Base-by-base conservation (phyloP, 2,797 vertebrate species). In the Gastrophryne carolinensis region DNA sequence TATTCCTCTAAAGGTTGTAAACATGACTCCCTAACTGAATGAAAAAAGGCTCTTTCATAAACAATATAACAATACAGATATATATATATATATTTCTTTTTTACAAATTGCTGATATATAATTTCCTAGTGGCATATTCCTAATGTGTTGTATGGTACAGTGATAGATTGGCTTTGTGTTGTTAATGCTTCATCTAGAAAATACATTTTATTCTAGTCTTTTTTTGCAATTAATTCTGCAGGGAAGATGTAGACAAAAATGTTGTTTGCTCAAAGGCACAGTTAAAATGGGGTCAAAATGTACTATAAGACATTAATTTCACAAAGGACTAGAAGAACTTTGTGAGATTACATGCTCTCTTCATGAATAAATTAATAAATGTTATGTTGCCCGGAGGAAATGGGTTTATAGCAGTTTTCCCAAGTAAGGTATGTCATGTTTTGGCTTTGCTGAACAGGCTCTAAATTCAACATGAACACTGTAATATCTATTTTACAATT, bases 151-250 rank as follows among this genome's bases (percentile, higher is more conserved):
- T 27, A 81, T 35, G 10, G 74, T 53, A 23, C 62, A 47, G 57
- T 78, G 65, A 21, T 1, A 1, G 47, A 65, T 69, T 78, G 68
- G 78, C 65, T 70, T 26, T 80, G 80, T 57, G 84, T 79, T 71
- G 75, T 83, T 83, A 79, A 82, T 86, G 87, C 84, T 80, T 56
- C 63, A 68, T 75, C 71, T 78, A 84, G 83, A 82, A 75, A 85
- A 81, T 79, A 76, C 81, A 57, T 82, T 87, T 32, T 63, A 84
- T 64, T 71, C 23, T 34, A 41, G 27, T 56, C 15, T 63, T 66
- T 56, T 32, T n/a, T 19, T 65, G 64, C 44, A 68, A 68, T 75
- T 75, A 76, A 70, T 70, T 76, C 66, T 76, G 35, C 17, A 49
- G 58, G 17, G 52, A 71, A 64, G 62, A 74, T 21, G 49, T 29